A percentile compares a stretch with the other conserved stretches of the same genome.
Evolutionary conservation across 2,888 invertebrate genomes (phyloP).

Genomic region (Holacanthella duospinosa): DNA sequence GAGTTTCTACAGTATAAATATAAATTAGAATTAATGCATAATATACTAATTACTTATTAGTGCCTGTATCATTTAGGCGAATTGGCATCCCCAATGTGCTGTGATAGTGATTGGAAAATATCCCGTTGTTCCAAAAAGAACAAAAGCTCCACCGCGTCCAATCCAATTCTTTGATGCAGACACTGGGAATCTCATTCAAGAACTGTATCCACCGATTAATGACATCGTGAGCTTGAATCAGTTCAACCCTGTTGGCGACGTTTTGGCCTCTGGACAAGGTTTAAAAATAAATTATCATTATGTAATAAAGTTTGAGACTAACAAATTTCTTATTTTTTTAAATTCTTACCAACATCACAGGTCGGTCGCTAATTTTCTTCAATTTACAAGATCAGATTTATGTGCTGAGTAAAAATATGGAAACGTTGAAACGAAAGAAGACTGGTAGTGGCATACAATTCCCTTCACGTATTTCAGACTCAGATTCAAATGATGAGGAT

Average conservation of each 20-base stretch:
- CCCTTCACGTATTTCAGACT: too few relatives aligned
- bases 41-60: background rate
- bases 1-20: background rate
- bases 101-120: conserved; percentile 31
- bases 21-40: background rate
- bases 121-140: conserved; percentile 10
- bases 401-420: background rate
- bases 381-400: background rate
- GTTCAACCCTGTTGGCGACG: conserved; percentile 31
- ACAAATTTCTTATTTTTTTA: background rate
- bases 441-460: too few relatives aligned
- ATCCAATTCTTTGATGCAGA: conserved; percentile 32
- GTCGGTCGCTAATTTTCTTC: background rate
- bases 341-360: background rate
- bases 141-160: conserved; percentile 3
- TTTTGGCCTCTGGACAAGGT: conserved; percentile 22
- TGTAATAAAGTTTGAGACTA: background rate
- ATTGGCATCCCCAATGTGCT: conserved; percentile 34
- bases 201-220: conserved; percentile 25
- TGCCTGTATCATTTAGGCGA: conserved; percentile 20
- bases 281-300: background rate
- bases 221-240: conserved; percentile 26
- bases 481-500: background rate
- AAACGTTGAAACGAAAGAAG: background rate
- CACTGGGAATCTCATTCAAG: conserved; percentile 18